phyloP scores from a whole-genome alignment of 2,888 invertebrate species.

The Diabrotica balteata region DNA sequence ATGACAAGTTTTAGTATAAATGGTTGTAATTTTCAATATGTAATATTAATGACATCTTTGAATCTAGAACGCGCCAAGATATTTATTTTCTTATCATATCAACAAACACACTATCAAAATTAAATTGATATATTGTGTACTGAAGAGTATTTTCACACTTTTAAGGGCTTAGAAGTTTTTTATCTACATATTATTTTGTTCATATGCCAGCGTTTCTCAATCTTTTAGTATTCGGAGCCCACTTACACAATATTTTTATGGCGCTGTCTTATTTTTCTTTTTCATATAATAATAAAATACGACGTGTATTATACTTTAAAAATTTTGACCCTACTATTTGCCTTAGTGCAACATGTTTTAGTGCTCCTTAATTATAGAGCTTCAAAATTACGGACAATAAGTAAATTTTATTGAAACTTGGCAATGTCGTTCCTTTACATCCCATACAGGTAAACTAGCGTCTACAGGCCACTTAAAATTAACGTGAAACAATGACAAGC shows the following conservation, averaged over 20 bases:
- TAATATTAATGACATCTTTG: no score
- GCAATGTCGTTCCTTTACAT: background rate
- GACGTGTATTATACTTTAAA: background rate
- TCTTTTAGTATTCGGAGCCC: background rate
- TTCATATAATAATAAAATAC: background rate
- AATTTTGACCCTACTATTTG: background rate
- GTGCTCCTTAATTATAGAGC: background rate
- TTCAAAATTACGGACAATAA: background rate
- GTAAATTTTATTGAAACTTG: slow-evolving; percentile 1
- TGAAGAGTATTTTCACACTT: no score
- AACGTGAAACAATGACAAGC: no score
- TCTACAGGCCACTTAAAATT: no score
- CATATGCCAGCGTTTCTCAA: background rate
- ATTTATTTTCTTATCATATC: no score
- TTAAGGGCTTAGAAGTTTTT: no score
- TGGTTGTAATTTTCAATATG: no score
- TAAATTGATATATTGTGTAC: no score
- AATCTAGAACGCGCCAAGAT: no score
- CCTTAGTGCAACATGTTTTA: background rate
- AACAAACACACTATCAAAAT: no score
- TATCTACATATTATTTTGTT: background rate
- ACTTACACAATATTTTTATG: background rate
- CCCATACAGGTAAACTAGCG: background rate
- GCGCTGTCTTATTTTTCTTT: background rate
- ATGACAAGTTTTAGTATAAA: no score